Conservation (phyloP, 2,113 vertebrate genomes). For the Piprites chloris region DNA sequence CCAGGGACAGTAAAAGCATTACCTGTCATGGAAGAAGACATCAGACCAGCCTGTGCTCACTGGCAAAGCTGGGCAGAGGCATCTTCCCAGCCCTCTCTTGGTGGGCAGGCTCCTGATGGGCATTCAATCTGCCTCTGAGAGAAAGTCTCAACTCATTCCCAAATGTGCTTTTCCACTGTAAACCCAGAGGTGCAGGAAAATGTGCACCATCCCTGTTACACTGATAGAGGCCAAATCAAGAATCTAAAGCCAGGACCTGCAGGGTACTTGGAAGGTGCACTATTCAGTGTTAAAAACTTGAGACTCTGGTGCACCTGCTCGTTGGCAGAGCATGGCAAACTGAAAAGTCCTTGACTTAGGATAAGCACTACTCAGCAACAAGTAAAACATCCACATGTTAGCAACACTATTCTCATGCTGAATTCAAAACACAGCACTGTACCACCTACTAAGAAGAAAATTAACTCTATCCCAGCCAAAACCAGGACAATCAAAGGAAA, state of each 20-base stretch:
- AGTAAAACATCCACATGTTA: not conserved
- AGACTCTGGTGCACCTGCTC: not conserved
- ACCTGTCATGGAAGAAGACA: rapidly evolving
- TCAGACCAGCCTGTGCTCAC: not conserved
- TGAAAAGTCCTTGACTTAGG: not conserved
- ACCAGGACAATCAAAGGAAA: not conserved
- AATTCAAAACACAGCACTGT: not conserved
- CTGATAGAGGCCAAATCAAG: not conserved
- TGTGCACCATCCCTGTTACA: not conserved
- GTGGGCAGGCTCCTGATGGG: not conserved
- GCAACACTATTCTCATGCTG: not conserved
- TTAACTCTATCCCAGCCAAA: not conserved
- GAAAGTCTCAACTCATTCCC: not conserved
- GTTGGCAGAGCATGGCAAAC: not conserved
- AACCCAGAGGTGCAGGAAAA: not conserved
- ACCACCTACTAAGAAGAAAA: not conserved
- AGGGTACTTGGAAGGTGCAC: not conserved
- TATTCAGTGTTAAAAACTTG: not conserved
- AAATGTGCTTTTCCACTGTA: not conserved
- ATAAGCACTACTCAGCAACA: not conserved
- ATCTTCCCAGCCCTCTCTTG: not conserved
- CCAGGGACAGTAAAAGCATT: not conserved
- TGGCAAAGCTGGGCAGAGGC: not conserved
- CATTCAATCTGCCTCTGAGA: not conserved
- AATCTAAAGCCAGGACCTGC: not conserved